A percentile compares a stretch with the other conserved stretches of the same genome.
Conservation (phyloP, 2,113 vertebrate genomes). For the Mormoops blainvillei region DNA sequence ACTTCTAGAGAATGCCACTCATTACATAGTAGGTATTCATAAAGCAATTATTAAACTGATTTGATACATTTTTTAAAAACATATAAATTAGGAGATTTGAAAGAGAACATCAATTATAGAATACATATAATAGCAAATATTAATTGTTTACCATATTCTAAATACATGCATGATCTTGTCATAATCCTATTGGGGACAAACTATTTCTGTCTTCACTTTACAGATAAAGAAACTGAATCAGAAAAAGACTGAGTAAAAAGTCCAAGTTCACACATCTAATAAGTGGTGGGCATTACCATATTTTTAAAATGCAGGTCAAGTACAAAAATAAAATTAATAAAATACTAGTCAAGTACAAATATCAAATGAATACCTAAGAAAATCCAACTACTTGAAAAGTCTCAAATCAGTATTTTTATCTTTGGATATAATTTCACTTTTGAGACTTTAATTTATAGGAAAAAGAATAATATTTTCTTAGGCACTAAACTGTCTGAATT, state of each 20-base stretch:
- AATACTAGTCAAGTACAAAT: not conserved
- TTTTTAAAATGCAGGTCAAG: not conserved
- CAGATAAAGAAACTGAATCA: not conserved
- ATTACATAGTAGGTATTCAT: not conserved
- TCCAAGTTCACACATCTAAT: not conserved
- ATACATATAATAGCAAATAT: not conserved
- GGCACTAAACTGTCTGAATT: not conserved
- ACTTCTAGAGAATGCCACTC: not conserved
- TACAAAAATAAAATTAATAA: too few relatives aligned
- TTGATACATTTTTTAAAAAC: not conserved
- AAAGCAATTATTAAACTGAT: not conserved
- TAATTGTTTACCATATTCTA: not conserved
- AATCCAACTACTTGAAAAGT: not conserved
- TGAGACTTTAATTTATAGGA: not conserved
- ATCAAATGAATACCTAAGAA: not conserved
- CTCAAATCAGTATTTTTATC: constrained; percentile 5
- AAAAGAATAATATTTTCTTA: not conserved
- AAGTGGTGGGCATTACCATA: not conserved
- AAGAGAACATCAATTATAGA: not conserved
- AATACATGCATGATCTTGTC: not conserved
- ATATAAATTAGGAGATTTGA: not conserved
- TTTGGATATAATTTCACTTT: not conserved
- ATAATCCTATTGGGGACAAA: not conserved
- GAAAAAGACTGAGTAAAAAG: not conserved
- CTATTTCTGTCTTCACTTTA: not conserved